Base-by-base conservation (phyloP, 1,140 invertebrate genomes). In the Leptopilina boulardi region DNA sequence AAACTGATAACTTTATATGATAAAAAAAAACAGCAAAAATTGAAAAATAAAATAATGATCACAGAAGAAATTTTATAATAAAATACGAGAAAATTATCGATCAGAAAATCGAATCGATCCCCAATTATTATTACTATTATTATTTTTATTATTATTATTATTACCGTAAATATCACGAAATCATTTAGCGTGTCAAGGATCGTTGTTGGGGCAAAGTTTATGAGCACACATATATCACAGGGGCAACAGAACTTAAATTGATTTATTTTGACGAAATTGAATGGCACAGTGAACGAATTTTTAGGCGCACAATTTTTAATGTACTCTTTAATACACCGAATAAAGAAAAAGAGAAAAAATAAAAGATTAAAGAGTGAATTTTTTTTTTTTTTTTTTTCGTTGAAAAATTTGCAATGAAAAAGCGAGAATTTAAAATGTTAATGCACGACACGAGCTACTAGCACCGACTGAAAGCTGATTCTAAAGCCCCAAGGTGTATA, bases 401-500 rank as follows among this genome's bases (percentile, higher is more conserved):
- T n/a, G n/a, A n/a, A 38, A 74, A 80, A 78, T 56, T 47, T 76
- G 44, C 77, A 77, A 73, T 26, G 26, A 56, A 13, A 6, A 30
- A 75, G 74, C 42, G 11, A 47, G 15, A 10, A 73, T 8, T 38
- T 9, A 15, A 66, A 73, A 73, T 73, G 51, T 26, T n/a, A 51
- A 66, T 70, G 70, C 71, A 54, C 76, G 70, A 54, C 70, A 73
- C 70, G 76, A 73, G 71, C 70, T 76, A 19, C 70, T 74, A 73
- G 71, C 42, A 38, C 66, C 44, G 73, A 82, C 81, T 82, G 81
- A 75, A 75, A 75, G 74, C 30, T 44, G 38, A 76, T 42, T 73
- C 47, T 80, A 80, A n/a, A 80, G 81, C 79, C 44, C 23, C 66
- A 42, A 82, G 77, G 18, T 72, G 75, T 76, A 75, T 71, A 78